These are phyloP conservation scores for Channa argus DNA, from an alignment of 2,113 vertebrate genomes.

Conservation along the genomic window DNA sequence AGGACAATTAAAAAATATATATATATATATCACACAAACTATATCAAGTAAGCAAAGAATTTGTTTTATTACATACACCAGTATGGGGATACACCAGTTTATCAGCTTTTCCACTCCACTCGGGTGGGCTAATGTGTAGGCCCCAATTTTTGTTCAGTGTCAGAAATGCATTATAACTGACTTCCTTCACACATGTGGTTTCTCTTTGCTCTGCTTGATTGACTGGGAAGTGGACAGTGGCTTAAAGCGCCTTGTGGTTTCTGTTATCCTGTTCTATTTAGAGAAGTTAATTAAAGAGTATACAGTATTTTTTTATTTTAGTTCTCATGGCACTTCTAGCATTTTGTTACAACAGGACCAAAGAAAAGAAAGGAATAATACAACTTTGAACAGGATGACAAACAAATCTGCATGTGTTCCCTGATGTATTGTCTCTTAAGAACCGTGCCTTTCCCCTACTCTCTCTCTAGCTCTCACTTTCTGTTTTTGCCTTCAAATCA, in stretches of 20 bases:
- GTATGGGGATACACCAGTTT: neutral
- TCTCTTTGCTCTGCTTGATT: slow-evolving; percentile 72
- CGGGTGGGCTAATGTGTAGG: slow-evolving; percentile 48
- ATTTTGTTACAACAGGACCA: neutral
- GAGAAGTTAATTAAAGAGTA: slow-evolving; percentile 17
- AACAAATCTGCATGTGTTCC: neutral
- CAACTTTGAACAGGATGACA: neutral
- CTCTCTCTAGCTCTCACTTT: slow-evolving; percentile 6
- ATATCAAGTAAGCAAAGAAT: too few species aligned
- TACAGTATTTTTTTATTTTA: neutral
- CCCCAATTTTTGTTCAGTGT: slow-evolving; percentile 60
- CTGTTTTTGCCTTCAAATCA: slow-evolving; percentile 62
- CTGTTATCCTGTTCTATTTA: slow-evolving; percentile 27
- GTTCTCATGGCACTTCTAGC: neutral
- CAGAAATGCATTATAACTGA: slow-evolving; percentile 74
- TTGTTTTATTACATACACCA: too few species aligned
- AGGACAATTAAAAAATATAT: slow-evolving; percentile 1
- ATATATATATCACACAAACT: neutral
- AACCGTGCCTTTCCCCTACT: neutral
- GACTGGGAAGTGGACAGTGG: slow-evolving; percentile 39
- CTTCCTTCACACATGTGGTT: slow-evolving; percentile 78
- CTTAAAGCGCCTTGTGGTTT: slow-evolving; percentile 30
- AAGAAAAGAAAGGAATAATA: neutral
- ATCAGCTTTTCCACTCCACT: slow-evolving; percentile 12
- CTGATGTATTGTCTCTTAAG: slow-evolving; percentile 7